Conservation (phyloP, 2,113 vertebrate genomes). For the Equus przewalskii region DNA sequence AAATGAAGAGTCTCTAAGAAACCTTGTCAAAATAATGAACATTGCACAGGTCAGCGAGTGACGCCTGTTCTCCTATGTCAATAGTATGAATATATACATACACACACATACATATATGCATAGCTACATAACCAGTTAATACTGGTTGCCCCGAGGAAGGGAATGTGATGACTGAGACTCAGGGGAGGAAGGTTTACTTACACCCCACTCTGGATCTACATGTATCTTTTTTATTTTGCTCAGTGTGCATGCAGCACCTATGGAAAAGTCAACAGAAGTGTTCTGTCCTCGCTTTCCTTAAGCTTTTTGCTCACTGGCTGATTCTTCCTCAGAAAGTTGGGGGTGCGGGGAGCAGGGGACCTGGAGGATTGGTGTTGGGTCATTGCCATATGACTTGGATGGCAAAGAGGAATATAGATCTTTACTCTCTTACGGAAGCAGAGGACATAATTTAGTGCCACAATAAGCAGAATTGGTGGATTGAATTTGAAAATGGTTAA, state of each 20-base stretch:
- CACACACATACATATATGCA: fast-evolving
- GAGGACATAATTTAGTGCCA: not conserved
- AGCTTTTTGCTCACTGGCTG: not conserved
- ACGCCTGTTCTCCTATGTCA: no score
- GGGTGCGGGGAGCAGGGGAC: fast-evolving
- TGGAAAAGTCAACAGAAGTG: not conserved
- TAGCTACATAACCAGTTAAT: not conserved
- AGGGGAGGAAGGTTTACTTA: not conserved
- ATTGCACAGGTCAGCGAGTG: no score
- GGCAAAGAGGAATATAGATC: not conserved
- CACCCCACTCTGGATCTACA: not conserved
- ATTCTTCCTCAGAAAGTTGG: not conserved
- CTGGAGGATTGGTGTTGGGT: not conserved
- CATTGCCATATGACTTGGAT: not conserved
- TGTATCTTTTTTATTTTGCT: not conserved
- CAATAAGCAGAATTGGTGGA: no score
- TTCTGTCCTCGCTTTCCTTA: not conserved
- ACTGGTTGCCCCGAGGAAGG: not conserved
- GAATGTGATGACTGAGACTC: not conserved
- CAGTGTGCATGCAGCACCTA: not conserved
- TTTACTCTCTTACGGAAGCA: not conserved
- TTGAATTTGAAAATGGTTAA: not conserved
- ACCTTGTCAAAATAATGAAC: not conserved
- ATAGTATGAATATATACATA: fast-evolving
- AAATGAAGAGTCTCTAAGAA: not conserved